A percentile compares a stretch with the other conserved stretches of the same genome.
Conservation (phyloP, 2,113 vertebrate species). For the Festucalex cinctus region DNA sequence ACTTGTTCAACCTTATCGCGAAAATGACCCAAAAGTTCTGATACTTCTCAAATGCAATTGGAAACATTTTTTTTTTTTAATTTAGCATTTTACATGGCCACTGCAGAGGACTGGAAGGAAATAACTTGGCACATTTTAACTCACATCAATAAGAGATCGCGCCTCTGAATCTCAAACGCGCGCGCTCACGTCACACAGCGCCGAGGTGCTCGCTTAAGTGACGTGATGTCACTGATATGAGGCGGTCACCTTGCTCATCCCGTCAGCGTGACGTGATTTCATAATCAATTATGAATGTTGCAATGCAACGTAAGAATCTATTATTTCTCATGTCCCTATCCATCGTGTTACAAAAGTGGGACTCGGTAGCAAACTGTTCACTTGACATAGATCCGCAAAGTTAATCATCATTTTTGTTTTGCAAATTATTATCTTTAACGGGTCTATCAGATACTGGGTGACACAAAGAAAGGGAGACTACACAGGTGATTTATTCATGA, state of each 20-base stretch:
- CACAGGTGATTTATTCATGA: slow-evolving; percentile 28
- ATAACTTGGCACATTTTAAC: background rate
- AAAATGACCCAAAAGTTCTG: no score
- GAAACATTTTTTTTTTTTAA: background rate
- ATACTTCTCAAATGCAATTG: background rate
- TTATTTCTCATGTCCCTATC: background rate
- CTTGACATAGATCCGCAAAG: background rate
- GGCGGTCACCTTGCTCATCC: background rate
- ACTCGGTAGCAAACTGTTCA: no score
- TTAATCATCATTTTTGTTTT: background rate
- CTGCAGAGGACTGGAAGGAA: background rate
- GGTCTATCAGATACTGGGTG: slow-evolving; percentile 4
- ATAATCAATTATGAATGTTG: background rate
- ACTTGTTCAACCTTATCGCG: no score
- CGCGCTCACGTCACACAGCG: background rate
- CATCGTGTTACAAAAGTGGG: background rate
- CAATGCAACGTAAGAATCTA: background rate
- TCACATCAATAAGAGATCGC: no score
- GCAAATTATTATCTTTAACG: background rate
- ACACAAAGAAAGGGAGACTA: background rate
- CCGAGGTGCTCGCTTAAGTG: background rate
- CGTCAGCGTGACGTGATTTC: background rate
- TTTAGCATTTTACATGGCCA: background rate
- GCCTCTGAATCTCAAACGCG: no score
- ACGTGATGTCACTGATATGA: background rate